Evolutionary conservation across 2,888 invertebrate species (phyloP), one percentile per base, ranked within the genome.

Genomic region (Nymphalis c-album): DNA sequence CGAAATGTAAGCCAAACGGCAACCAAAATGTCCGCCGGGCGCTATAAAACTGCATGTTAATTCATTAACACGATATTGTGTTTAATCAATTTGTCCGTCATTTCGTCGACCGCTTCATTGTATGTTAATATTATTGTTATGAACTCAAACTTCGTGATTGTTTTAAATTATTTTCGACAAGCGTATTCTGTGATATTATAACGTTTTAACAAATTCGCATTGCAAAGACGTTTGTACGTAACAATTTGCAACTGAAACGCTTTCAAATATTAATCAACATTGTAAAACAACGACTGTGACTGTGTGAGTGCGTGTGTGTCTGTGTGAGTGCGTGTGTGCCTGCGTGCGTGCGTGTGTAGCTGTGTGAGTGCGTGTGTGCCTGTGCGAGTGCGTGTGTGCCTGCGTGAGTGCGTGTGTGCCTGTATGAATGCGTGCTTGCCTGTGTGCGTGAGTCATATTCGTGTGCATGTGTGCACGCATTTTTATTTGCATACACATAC

Each of bases 111-210:
- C 10, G 47, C n/a, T 40, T 40, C 40, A 71, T 71, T 71, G 71
- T 69, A 51, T 71, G 71, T 47, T 62, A 69, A 71, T 71, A 40
- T 62, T 40, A 60, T 65, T 22, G 58, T 47, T 53, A 55, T 22
- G 17, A 10, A 40, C 40, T 40, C 7, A n/a, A 31, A 7, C 2
- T 16, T 26, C 53, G 53, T 55, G 53, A 55, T 26, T 16, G 53
- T 55, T 55, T 55, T 55, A 31, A 31, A 55, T 31, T n/a, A 55
- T 55, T 55, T 53, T 55, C 31, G 53, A 55, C 26, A 26, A 7
- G 17, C 53, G 5, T n/a, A 22, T 31, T 55, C 26, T 26, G 51
- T 53, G 17, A 55, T n/a, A 31, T 17, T 22, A 31, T 18, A 20
- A 48, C 10, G 40, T 40, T 40, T 40, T 40, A 2, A 40, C 40